Percentiles rank a stretch among this genome's conserved stretches.
Evolutionary conservation across 2,797 vertebrate genomes (phyloP).

Genomic region (Jordanella pulchra): DNA sequence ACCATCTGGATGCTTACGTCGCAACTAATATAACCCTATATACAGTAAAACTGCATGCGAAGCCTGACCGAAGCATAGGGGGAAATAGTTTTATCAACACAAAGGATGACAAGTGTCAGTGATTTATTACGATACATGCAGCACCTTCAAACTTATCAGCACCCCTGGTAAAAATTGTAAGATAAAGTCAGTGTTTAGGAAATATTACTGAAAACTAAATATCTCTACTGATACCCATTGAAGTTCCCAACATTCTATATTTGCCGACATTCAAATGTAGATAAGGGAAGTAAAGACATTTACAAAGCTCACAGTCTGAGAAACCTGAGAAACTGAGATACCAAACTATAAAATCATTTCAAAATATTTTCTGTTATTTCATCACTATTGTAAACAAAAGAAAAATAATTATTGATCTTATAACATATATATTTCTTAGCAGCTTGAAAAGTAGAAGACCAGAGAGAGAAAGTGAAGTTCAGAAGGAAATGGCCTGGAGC

Average conservation of each 20-base stretch:
- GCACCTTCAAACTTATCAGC: not conserved
- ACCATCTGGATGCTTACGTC: slow-evolving; percentile 50
- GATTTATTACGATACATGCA: not conserved
- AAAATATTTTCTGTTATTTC: not conserved
- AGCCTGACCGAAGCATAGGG: not conserved
- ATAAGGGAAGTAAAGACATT: no score
- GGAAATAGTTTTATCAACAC: not conserved
- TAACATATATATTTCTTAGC: not conserved
- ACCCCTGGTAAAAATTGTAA: not conserved
- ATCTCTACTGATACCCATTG: not conserved
- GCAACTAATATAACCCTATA: slow-evolving; percentile 39
- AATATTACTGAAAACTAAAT: not conserved
- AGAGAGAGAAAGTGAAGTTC: not conserved
- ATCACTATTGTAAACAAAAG: not conserved
- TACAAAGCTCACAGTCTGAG: no score
- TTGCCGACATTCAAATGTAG: no score
- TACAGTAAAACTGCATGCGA: slow-evolving; percentile 28
- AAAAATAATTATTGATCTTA: not conserved
- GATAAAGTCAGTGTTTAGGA: not conserved
- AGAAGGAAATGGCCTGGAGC: no score
- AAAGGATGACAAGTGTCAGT: not conserved
- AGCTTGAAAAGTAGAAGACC: not conserved
- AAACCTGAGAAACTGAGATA: no score
- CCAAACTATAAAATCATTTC: no score
- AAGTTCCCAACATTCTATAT: not conserved